Conservation (phyloP, 2,797 vertebrate species). For the Cuculus canorus region DNA sequence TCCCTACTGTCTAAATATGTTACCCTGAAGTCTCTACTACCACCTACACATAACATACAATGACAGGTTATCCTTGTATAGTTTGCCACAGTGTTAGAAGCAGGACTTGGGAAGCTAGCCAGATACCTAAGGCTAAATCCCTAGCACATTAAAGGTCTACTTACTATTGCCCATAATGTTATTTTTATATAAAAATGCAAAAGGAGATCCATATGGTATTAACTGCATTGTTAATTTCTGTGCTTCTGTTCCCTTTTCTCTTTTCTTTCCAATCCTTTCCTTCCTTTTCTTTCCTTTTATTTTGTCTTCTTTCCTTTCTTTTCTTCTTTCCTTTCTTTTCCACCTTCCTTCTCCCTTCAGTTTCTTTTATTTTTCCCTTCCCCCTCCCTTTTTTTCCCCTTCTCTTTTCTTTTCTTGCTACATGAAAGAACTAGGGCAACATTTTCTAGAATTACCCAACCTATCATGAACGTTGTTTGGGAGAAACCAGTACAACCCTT, state of each 20-base stretch:
- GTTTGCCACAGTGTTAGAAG: constrained; percentile 14
- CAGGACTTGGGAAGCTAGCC: constrained; percentile 41
- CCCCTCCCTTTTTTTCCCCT: neutral
- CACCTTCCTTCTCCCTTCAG: no score
- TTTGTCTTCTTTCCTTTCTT: neutral
- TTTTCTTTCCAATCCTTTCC: no score
- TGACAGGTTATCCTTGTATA: neutral
- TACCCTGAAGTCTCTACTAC: neutral
- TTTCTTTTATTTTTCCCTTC: no score
- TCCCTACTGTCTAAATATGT: constrained; percentile 34
- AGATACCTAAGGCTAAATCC: constrained; percentile 56
- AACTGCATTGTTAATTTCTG: constrained; percentile 18
- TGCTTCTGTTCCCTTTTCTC: neutral
- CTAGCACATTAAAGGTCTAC: constrained; percentile 40
- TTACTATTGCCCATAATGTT: constrained; percentile 38
- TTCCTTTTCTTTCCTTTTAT: no score
- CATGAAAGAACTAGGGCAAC: constrained; percentile 18
- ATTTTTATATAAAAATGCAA: constrained; percentile 37
- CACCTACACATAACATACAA: constrained; percentile 6
- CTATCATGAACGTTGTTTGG: no score
- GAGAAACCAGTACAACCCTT: neutral
- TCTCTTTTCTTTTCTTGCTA: neutral
- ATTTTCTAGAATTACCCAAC: neutral
- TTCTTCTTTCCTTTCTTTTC: no score
- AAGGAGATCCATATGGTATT: constrained; percentile 36